A percentile compares a stretch with the other conserved stretches of the same genome.
These are phyloP conservation scores for Cochlearius cochlearius DNA, from an alignment of 2,113 vertebrate genomes.

Conservation along the genomic window DNA sequence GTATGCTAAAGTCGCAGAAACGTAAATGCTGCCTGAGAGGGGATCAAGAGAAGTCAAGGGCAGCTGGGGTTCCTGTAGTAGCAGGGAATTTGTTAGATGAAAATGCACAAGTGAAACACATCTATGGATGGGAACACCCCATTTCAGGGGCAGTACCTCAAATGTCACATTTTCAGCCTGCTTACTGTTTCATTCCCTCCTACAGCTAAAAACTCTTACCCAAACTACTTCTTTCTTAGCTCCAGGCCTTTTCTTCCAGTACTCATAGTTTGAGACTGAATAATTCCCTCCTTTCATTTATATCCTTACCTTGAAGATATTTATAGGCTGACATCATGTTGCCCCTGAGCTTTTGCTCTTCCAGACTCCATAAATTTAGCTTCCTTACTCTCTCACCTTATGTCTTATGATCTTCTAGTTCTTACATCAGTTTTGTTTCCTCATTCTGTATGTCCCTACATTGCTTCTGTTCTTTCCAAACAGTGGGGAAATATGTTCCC, in stretches of 20 bases:
- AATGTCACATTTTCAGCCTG: not conserved
- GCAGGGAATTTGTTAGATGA: not conserved
- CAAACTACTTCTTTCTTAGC: not conserved
- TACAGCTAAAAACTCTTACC: not conserved
- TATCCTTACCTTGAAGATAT: not conserved
- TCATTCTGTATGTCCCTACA: not conserved
- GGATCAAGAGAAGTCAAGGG: not conserved
- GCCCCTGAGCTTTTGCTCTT: not conserved
- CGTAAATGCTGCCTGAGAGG: not conserved
- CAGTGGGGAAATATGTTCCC: not conserved
- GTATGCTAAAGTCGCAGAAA: not conserved
- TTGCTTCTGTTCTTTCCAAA: not conserved
- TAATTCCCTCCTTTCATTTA: not conserved
- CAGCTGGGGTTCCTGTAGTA: not conserved
- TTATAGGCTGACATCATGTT: not conserved
- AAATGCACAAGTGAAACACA: not conserved
- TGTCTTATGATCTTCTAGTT: not conserved
- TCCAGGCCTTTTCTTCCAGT: not conserved
- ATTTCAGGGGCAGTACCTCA: not conserved
- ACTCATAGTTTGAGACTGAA: not conserved
- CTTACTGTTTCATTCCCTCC: not conserved
- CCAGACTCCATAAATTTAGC: not conserved
- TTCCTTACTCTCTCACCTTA: not conserved
- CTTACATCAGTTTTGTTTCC: not conserved
- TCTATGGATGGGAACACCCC: not conserved